Evolutionary conservation across 2,888 invertebrate species (phyloP).

Genomic region (Aporophyla nigra): DNA sequence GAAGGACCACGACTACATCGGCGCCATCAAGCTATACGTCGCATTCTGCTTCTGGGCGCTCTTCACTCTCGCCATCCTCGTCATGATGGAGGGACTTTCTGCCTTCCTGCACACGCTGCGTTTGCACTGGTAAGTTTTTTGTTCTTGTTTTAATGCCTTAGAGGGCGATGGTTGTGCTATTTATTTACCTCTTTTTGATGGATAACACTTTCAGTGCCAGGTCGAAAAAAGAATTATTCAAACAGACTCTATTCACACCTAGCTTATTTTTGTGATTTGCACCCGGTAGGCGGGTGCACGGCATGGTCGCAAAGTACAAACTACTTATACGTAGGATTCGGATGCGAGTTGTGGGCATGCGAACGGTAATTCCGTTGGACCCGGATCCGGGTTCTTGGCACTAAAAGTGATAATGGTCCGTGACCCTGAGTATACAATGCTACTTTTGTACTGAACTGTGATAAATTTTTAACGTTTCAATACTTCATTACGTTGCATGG

Average conservation of each 20-base stretch:
- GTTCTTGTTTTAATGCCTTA: background rate
- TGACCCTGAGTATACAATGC: background rate
- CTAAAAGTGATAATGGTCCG: background rate
- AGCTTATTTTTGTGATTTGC: no score
- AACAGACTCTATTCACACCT: no score
- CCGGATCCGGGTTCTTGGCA: no score
- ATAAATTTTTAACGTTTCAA: background rate
- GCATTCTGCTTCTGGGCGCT: constrained; percentile 97
- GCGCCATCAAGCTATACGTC: constrained; percentile 94
- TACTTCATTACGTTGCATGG: no score
- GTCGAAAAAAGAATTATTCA: no score
- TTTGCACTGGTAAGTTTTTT: constrained; percentile 96
- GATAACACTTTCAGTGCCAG: no score
- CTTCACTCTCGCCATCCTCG: constrained; percentile 98
- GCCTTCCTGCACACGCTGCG: constrained; percentile 99
- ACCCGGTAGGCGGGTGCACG: no score
- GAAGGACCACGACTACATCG: constrained; percentile 92
- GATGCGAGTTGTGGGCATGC: no score
- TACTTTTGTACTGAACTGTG: background rate
- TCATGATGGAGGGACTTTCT: constrained; percentile 99
- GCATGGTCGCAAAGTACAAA: no score
- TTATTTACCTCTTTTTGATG: background rate
- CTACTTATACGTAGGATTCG: no score
- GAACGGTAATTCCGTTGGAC: no score
- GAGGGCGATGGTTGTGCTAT: no score